Conservation (phyloP, 1,140 invertebrate species). For the Brachionus plicatilis region DNA sequence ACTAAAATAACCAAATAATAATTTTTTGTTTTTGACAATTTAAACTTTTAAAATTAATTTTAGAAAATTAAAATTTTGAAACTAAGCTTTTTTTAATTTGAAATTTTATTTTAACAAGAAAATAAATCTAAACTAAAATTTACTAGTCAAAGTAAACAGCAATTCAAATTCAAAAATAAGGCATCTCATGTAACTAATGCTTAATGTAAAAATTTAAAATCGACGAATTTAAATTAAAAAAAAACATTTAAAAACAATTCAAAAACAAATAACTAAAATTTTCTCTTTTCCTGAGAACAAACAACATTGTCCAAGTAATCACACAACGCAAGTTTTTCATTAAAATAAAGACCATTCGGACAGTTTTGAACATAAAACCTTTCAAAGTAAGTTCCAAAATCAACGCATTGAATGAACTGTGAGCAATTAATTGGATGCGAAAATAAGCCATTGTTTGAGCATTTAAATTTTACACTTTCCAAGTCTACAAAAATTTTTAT, state of each 20-base stretch:
- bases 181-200: neutral
- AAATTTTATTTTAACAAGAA: neutral
- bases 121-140: neutral
- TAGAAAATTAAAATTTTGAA: no score
- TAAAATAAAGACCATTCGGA: slow-evolving; percentile 18
- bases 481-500: neutral
- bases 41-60: no score
- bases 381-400: slow-evolving; percentile 26
- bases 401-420: slow-evolving; percentile 29
- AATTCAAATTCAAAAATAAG: no score
- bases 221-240: neutral
- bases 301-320: slow-evolving; percentile 14
- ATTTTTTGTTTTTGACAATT: no score
- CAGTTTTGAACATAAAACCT: slow-evolving; percentile 31
- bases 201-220: neutral
- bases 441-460: slow-evolving; percentile 16
- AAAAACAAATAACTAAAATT: neutral
- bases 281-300: neutral
- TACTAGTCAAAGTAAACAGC: no score
- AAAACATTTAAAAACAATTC: neutral
- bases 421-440: slow-evolving; percentile 6
- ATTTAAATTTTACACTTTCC: neutral
- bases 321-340: slow-evolving; percentile 1
- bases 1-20: no score
- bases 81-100: neutral